phyloP scores from a whole-genome alignment of 2,888 invertebrate species.

The Scrobipalpa atriplicella region DNA sequence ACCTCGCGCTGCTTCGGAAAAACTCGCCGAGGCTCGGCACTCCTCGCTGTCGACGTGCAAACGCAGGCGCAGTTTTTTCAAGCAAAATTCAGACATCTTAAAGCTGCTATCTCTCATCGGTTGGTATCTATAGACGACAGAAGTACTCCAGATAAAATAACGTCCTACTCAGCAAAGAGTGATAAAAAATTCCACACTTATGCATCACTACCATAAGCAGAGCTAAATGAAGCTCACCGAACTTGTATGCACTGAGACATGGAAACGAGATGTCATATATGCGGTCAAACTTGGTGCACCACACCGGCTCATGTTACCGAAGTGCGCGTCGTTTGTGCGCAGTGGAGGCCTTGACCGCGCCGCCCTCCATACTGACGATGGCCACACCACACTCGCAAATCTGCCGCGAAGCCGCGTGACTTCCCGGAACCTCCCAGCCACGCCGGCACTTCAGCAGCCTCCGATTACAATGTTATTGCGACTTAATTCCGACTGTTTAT shows the following conservation, averaged over 20 bases:
- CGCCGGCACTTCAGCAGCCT: conserved; percentile 47
- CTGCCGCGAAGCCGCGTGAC: conserved; percentile 42
- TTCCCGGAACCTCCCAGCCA: conserved; percentile 54
- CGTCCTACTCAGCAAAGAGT: background rate
- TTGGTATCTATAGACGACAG: background rate
- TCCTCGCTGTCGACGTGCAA: conserved; percentile 43
- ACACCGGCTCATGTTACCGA: conserved; percentile 55
- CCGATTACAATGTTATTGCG: conserved; percentile 58
- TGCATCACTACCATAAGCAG: background rate
- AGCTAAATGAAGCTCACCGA: conserved; percentile 4
- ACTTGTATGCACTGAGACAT: conserved; percentile 16
- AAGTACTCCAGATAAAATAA: background rate
- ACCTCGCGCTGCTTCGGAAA: conserved; percentile 80
- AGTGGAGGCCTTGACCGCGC: conserved; percentile 74
- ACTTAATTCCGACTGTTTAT: conserved; percentile 43
- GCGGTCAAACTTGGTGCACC: conserved; percentile 48
- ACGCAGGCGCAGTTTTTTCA: conserved; percentile 35
- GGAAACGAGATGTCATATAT: conserved; percentile 26
- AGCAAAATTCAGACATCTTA: background rate
- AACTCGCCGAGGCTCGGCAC: conserved; percentile 64
- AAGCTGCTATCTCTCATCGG: background rate
- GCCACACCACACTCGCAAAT: background rate
- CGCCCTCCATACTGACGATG: conserved; percentile 27
- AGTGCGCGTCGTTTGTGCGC: conserved; percentile 49
- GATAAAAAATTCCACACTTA: background rate